Percentiles rank a stretch among this genome's conserved stretches.
Evolutionary conservation across 1,140 invertebrate genomes (phyloP).

Genomic region (Trichonephila inaurata): DNA sequence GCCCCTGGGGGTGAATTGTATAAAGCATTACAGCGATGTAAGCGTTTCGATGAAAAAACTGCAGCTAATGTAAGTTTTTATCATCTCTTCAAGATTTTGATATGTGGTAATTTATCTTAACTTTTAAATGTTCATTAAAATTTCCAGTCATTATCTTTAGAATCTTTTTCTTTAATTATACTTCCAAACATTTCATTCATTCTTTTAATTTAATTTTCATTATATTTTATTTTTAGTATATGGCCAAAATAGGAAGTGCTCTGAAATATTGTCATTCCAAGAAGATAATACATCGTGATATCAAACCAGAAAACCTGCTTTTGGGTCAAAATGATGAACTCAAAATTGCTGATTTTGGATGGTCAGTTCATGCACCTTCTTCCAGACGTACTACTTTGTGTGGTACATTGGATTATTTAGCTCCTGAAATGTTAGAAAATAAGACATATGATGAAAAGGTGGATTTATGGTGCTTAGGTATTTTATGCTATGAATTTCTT

Average conservation of each 20-base stretch:
- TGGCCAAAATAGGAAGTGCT: constrained; percentile 83
- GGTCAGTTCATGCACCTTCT: constrained; percentile 82
- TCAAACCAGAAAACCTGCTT: constrained; percentile 80
- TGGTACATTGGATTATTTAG: constrained; percentile 95
- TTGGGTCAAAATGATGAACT: constrained; percentile 80
- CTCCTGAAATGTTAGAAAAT: constrained; percentile 94
- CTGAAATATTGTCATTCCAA: constrained; percentile 84
- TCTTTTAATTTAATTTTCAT: background rate
- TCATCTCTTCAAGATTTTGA: too few relatives aligned
- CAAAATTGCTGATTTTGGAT: constrained; percentile 83
- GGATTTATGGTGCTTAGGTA: constrained; percentile 95
- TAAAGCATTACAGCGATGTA: constrained; percentile 86
- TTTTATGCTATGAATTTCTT: constrained; percentile 97
- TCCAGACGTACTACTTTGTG: constrained; percentile 90
- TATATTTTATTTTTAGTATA: constrained; percentile 79
- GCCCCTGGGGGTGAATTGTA: constrained; percentile 95
- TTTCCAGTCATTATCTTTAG: background rate
- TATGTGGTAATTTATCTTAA: too few relatives aligned
- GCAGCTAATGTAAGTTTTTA: constrained; percentile 77
- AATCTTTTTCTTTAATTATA: too few relatives aligned
- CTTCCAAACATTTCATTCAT: background rate
- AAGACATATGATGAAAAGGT: constrained; percentile 88
- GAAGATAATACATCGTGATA: constrained; percentile 84
- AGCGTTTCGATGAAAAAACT: constrained; percentile 83
- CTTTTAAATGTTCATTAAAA: too few relatives aligned